These are phyloP conservation scores for Phoebastria nigripes DNA, from an alignment of 2,797 vertebrate species.

Conservation along the genomic window DNA sequence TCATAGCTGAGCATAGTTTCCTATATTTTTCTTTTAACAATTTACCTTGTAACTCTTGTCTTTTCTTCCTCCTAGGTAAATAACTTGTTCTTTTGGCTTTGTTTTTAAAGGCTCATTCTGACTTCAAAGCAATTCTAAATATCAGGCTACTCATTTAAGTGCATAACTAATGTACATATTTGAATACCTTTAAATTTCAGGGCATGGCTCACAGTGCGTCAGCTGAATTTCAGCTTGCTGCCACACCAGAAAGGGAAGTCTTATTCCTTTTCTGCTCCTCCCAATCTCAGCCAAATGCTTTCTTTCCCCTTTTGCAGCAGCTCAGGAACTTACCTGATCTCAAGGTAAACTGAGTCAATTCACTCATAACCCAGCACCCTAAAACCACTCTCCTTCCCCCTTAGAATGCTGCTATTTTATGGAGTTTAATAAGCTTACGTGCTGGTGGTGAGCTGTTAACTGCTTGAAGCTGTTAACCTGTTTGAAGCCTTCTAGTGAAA, in stretches of 20 bases:
- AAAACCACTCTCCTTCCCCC: background rate
- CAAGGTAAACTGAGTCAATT: background rate
- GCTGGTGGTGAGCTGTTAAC: background rate
- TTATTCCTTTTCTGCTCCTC: background rate
- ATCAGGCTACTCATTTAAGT: background rate
- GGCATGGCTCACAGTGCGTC: background rate
- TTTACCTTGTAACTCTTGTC: background rate
- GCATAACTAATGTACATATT: background rate
- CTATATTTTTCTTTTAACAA: background rate
- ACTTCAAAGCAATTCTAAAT: constrained; percentile 38
- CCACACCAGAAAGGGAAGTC: background rate
- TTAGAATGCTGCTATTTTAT: background rate
- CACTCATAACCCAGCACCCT: background rate
- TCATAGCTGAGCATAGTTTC: background rate
- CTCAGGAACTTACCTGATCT: background rate
- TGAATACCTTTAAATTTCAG: constrained; percentile 18
- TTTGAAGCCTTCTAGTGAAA: background rate
- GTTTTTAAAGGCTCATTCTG: background rate
- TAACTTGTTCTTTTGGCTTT: background rate
- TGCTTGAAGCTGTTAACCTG: background rate
- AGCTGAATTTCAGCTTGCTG: background rate
- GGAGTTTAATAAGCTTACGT: background rate
- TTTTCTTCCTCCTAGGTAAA: constrained; percentile 2
- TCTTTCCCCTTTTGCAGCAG: background rate
- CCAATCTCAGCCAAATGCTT: background rate